A percentile compares a stretch with the other conserved stretches of the same genome.
Conservation (phyloP, 2,888 invertebrate genomes). For the Itoplectis maculator region DNA sequence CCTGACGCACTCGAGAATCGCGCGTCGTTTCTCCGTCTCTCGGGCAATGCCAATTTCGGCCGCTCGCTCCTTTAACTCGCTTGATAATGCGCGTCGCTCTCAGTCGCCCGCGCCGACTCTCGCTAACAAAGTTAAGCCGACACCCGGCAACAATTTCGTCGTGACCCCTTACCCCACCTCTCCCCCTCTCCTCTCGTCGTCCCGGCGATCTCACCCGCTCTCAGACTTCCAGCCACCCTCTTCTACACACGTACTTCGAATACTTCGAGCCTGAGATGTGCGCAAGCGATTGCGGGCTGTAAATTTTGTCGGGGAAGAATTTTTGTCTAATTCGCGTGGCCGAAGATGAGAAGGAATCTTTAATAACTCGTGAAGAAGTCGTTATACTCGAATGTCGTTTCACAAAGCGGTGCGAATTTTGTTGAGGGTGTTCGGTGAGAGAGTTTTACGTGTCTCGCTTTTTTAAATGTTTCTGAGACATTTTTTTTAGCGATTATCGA, state of each 20-base stretch:
- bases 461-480: background rate
- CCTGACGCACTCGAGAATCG: slow-evolving; percentile 65
- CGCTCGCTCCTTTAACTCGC: slow-evolving; percentile 75
- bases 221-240: no score
- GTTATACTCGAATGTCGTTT: background rate
- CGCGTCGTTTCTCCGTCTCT: slow-evolving; percentile 62
- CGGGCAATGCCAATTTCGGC: slow-evolving; percentile 82
- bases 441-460: background rate
- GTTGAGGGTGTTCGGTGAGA: background rate
- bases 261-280: no score
- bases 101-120: slow-evolving; percentile 28
- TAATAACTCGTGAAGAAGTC: background rate
- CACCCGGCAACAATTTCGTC: slow-evolving; percentile 54
- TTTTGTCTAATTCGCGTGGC: slow-evolving; percentile 5
- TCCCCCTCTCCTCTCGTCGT: no score
- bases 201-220: background rate
- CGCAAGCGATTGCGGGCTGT: background rate
- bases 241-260: no score
- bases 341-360: background rate
- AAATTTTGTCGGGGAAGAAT: slow-evolving; percentile 23
- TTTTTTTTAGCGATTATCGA: background rate
- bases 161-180: slow-evolving; percentile 22
- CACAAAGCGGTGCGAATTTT: no score
- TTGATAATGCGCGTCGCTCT: slow-evolving; percentile 76
- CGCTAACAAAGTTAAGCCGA: slow-evolving; percentile 69